phyloP scores from a whole-genome alignment of 2,113 vertebrate genomes.

The Regulus satrapa region DNA sequence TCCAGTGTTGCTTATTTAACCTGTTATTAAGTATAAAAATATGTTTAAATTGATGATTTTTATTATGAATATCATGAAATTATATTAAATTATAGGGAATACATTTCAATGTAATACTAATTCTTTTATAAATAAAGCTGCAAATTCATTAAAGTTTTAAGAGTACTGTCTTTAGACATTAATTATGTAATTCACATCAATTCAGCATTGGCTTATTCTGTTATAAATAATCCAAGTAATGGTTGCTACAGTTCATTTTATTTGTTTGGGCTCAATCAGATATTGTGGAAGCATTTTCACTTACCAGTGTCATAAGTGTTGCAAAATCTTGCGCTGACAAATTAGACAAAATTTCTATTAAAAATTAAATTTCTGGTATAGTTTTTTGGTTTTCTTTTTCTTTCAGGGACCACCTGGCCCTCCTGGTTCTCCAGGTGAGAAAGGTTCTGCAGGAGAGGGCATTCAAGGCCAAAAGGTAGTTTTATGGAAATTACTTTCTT shows the following conservation, averaged over 20 bases:
- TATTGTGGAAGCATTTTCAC: neutral
- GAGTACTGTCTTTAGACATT: neutral
- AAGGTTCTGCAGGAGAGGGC: constrained; percentile 79
- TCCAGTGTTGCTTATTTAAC: neutral
- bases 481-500: neutral
- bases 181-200: neutral
- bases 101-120: neutral
- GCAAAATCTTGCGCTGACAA: neutral
- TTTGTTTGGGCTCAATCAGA: neutral
- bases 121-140: neutral
- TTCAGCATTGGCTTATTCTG: neutral
- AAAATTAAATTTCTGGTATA: neutral
- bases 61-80: neutral
- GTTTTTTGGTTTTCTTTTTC: neutral
- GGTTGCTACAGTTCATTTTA: neutral
- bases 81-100: neutral
- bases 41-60: neutral
- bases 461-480: constrained; percentile 81
- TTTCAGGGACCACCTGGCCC: constrained; percentile 77
- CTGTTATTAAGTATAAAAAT: neutral
- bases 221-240: neutral
- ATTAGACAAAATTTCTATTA: neutral
- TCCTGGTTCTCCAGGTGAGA: constrained; percentile 76
- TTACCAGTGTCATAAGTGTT: neutral
- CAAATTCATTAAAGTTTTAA: neutral